Evolutionary conservation across 2,888 invertebrate genomes (phyloP).

Genomic region (Balanococcus diminutus): DNA sequence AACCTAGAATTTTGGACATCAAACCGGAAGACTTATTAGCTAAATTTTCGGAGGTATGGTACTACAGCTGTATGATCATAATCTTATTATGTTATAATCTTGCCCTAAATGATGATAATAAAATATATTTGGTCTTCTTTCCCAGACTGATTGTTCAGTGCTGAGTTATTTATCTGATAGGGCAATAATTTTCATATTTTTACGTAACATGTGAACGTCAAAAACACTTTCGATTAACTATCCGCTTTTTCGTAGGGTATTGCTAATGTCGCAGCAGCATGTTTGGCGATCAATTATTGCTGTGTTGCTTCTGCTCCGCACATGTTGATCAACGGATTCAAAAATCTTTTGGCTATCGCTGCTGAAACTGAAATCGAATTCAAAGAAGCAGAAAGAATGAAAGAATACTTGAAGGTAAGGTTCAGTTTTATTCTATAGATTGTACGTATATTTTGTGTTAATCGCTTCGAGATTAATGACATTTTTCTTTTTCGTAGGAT

Average conservation of each 20-base stretch:
- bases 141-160: conserved; percentile 23
- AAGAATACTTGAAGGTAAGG: conserved; percentile 86
- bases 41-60: conserved; percentile 78
- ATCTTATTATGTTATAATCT: not conserved
- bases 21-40: conserved; percentile 92
- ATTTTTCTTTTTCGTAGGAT: conserved; percentile 68
- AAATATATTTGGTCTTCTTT: conserved; percentile 45
- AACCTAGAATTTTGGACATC: conserved; percentile 96
- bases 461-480: not conserved
- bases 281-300: conserved; percentile 92
- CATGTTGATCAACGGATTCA: conserved; percentile 97
- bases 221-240: too few relatives aligned
- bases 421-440: too few relatives aligned
- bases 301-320: conserved; percentile 97
- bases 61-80: too few relatives aligned
- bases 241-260: conserved; percentile 72
- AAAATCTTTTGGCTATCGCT: conserved; percentile 95
- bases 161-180: not conserved
- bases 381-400: conserved; percentile 90
- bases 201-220: too few relatives aligned
- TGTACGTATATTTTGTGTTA: too few relatives aligned
- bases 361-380: conserved; percentile 95
- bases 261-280: conserved; percentile 91
- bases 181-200: too few relatives aligned
- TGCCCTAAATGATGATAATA: not conserved